phyloP scores from a whole-genome alignment of 2,113 vertebrate species.

The Macaca fascicularis region T2T-MFA8v1.1 NC_088376.1:94865501-94866000 shows the following conservation, averaged over 20 bases:
- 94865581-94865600: slow-evolving; percentile 35
- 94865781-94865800: neutral
- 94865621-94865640: slow-evolving; percentile 51
- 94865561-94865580: neutral
- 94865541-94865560: neutral
- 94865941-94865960: too few species aligned
- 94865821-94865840: too few species aligned
- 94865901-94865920: too few species aligned
- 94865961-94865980: too few species aligned
- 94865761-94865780: neutral
- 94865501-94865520: neutral
- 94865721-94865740: neutral
- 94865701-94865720: slow-evolving; percentile 33
- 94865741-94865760: neutral
- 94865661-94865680: slow-evolving; percentile 9
- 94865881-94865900: too few species aligned
- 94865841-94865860: too few species aligned
- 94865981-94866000: too few species aligned
- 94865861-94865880: too few species aligned
- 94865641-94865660: slow-evolving; percentile 47
- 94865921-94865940: too few species aligned
- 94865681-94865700: slow-evolving; percentile 13
- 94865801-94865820: too few species aligned
- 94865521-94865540: neutral
- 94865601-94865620: slow-evolving; percentile 49